Evolutionary conservation across 37 sponge, comb jelly and placozoan species (phyloP), one percentile per base, ranked within the genome.

Genomic region (Diacarnus erythraeanus): DNA sequence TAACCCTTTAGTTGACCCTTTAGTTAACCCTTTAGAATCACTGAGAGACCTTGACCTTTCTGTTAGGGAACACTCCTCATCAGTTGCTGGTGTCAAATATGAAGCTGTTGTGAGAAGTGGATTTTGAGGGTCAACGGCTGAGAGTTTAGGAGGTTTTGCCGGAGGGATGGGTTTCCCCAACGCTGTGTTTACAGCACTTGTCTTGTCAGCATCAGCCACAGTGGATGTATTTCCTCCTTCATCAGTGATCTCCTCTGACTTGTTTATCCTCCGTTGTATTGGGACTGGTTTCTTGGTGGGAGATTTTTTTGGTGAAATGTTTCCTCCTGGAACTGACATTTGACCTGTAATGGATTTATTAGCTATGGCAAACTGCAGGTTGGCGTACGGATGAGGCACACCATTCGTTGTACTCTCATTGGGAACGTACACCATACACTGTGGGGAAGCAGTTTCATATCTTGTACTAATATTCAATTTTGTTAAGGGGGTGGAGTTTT

Each of bases 261-360:
- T 36, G 2, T 57, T 60, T 26, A n/a, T 21, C 57, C 68, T 79
- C 47, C 79, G 43, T 38, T 51, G 69, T 21, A 79, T 43, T 6
- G 79, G 79, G 27, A 79, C 22, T 23, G 79, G 79, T 17, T 79
- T 79, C 57, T 79, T 79, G 5, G 29, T 51, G 42, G 68, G 38
- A 33, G 63, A 38, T 6, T 74, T 41, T 27, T 26, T 26, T 4
- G 71, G 43, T 5, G 43, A 71, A 20, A 23, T 40, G 56, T 30
- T 51, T 17, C 6, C 57, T 29, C 36, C 36, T 29, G 23, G 47
- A 60, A 34, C 38, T 5, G 60, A 18, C 18, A 3, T 38, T 51
- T 47, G 57, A 56, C 36, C 36, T 38, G 60, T 30, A n/a, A 60
- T 4, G 2, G 18, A 8, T 9, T 22, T 60, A 57, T 76, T 76